Evolutionary conservation across 2,888 invertebrate species (phyloP), one percentile per base, ranked within the genome.

Genomic region (Hipparchia semele): DNA sequence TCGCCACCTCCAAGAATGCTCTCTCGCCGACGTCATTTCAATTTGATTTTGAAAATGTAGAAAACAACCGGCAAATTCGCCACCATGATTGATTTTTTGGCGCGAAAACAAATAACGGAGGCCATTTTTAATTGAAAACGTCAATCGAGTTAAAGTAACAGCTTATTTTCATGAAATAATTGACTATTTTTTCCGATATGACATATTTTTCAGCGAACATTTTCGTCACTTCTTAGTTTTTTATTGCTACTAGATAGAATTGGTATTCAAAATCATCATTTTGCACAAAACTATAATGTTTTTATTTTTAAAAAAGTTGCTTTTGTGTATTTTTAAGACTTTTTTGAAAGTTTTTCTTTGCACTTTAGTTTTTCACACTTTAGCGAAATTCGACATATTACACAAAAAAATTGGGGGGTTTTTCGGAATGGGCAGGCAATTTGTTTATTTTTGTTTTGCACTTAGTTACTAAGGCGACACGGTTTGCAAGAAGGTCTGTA

Each of bases 381-480:
- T 6, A 45, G 2, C 1, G 39, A 9, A 39, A 10, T 13, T 54
- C 51, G n/a, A 13, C 59, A 70, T 61, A 53, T 62, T 33, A 53
- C 6, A 65, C 51, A 12, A 33, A 33, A 53, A 10, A 59, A 33
- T 59, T 13, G 4, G n/a, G 54, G 13, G 9, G 8, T n/a, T 64
- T 64, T 70, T 60, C 13, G 8, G 9, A 45, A 33, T 61, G 46
- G 64, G 66, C 80, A 79, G 79, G 73, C 80, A 80, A 75, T 80
- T 86, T 90, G 91, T 92, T 93, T 92, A 90, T 92, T 92, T 92
- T 92, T 92, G 92, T 93, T 92, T 91, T 87, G 90, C 82, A 80
- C 83, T 81, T 75, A 87, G 93, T 92, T 92, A 89, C 93, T 92
- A 92, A 89, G 93, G 90, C 89, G 90, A 86, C 85, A 86, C 87